Percentiles rank a stretch among this genome's conserved stretches.
Conservation (phyloP, 1,140 invertebrate genomes). For the Whitmania pigra region DNA sequence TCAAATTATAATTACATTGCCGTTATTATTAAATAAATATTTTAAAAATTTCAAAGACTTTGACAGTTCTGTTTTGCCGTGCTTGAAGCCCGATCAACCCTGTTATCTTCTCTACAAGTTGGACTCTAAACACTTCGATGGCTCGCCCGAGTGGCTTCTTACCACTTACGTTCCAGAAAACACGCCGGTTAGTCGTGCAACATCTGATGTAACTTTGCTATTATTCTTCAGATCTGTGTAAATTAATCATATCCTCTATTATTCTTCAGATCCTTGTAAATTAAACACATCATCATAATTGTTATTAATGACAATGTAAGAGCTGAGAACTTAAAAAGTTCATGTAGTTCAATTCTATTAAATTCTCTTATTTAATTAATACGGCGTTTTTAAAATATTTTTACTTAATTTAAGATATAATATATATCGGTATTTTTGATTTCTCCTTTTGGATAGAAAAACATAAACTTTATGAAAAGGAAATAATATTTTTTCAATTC, state of each 20-base stretch:
- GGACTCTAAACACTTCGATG: neutral
- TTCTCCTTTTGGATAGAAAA: too few species aligned
- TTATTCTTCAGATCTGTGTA: too few species aligned
- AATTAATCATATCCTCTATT: too few species aligned
- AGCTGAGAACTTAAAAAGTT: too few species aligned
- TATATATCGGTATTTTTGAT: too few species aligned
- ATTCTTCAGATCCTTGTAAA: neutral
- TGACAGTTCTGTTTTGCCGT: conserved; percentile 1
- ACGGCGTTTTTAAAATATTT: too few species aligned
- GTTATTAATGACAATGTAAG: too few species aligned
- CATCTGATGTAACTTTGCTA: neutral
- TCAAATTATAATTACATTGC: too few species aligned
- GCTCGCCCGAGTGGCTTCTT: conserved; percentile 2
- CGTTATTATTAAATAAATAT: too few species aligned
- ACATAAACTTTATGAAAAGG: too few species aligned
- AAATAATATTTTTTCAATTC: too few species aligned
- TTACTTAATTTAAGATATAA: too few species aligned
- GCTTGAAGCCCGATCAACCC: neutral
- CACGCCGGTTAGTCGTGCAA: neutral
- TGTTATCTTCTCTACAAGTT: neutral
- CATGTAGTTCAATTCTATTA: neutral
- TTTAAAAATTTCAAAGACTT: neutral
- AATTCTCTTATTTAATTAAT: neutral
- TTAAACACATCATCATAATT: neutral
- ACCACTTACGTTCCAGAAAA: neutral